A percentile compares a stretch with the other conserved stretches of the same genome.
phyloP scores from a whole-genome alignment of 2,113 vertebrate genomes.

The Brienomyrus longianalis region DNA sequence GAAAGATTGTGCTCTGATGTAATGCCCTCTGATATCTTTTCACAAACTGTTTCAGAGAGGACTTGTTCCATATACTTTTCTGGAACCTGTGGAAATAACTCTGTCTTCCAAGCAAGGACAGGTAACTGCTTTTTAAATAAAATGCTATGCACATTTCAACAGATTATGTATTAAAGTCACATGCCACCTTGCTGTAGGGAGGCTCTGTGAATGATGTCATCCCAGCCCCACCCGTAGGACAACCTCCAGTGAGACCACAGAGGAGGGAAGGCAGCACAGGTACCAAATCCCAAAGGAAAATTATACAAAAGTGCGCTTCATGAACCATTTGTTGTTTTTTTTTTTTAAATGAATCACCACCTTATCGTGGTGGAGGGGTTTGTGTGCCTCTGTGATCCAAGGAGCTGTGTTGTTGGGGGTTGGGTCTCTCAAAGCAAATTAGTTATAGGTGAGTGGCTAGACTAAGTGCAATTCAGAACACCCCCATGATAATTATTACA shows the following conservation, averaged over 20 bases:
- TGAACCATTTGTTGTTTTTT: no score
- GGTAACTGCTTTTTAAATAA: conserved; percentile 53
- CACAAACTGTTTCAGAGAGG: conserved; percentile 67
- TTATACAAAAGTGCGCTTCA: neutral
- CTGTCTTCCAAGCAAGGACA: conserved; percentile 59
- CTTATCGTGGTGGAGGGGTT: neutral
- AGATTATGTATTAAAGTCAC: neutral
- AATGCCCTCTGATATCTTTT: neutral
- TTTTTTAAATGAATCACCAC: neutral
- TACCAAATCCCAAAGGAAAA: neutral
- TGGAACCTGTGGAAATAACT: conserved; percentile 75
- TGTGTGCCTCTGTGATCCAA: neutral
- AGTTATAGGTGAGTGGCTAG: neutral
- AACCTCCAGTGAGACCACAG: conserved; percentile 54
- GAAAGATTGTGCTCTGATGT: neutral
- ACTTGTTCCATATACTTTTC: conserved; percentile 87
- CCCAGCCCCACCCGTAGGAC: conserved; percentile 50
- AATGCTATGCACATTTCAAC: neutral
- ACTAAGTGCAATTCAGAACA: neutral
- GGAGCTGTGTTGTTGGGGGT: neutral
- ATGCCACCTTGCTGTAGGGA: conserved; percentile 41
- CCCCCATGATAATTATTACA: neutral
- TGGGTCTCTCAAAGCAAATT: neutral
- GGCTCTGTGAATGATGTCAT: conserved; percentile 39
- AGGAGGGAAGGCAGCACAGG: conserved; percentile 38